Conservation (phyloP, 2,888 invertebrate genomes). For the Tipula lateralis region DNA sequence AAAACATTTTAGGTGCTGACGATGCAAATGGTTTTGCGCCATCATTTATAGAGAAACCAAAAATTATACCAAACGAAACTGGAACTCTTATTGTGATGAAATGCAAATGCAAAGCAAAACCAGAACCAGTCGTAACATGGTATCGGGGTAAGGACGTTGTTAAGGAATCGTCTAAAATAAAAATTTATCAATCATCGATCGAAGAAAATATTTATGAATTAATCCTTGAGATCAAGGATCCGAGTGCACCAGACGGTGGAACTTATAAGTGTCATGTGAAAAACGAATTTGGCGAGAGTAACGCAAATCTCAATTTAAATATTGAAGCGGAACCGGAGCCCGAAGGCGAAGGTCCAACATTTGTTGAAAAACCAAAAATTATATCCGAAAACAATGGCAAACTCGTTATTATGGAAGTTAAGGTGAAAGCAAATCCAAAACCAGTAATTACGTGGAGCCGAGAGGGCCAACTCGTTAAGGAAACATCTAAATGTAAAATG, state of each 20-base stretch:
- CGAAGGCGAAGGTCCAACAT: slow-evolving; percentile 90
- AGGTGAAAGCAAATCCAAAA: slow-evolving; percentile 74
- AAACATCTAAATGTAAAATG: slow-evolving; percentile 76
- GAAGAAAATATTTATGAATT: slow-evolving; percentile 85
- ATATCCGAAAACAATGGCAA: slow-evolving; percentile 79
- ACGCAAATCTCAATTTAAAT: slow-evolving; percentile 92
- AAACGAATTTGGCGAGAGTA: slow-evolving; percentile 94
- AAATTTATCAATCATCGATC: slow-evolving; percentile 68
- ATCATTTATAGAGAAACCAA: slow-evolving; percentile 96
- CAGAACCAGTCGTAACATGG: slow-evolving; percentile 93
- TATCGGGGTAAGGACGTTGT: slow-evolving; percentile 83
- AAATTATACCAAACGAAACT: slow-evolving; percentile 96
- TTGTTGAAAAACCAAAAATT: slow-evolving; percentile 85
- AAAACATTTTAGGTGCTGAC: slow-evolving; percentile 71
- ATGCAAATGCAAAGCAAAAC: slow-evolving; percentile 92
- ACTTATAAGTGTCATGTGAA: slow-evolving; percentile 90
- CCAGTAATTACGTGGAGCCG: slow-evolving; percentile 80
- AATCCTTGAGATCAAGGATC: slow-evolving; percentile 75
- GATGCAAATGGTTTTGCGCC: slow-evolving; percentile 88
- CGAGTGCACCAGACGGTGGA: slow-evolving; percentile 75
- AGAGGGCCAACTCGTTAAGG: slow-evolving; percentile 71
- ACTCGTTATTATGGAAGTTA: slow-evolving; percentile 82
- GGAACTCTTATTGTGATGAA: slow-evolving; percentile 96
- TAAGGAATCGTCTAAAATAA: slow-evolving; percentile 78
- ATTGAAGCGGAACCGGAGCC: slow-evolving; percentile 95